phyloP scores from a whole-genome alignment of 2,888 invertebrate species.

The Sericinus montela region DNA sequence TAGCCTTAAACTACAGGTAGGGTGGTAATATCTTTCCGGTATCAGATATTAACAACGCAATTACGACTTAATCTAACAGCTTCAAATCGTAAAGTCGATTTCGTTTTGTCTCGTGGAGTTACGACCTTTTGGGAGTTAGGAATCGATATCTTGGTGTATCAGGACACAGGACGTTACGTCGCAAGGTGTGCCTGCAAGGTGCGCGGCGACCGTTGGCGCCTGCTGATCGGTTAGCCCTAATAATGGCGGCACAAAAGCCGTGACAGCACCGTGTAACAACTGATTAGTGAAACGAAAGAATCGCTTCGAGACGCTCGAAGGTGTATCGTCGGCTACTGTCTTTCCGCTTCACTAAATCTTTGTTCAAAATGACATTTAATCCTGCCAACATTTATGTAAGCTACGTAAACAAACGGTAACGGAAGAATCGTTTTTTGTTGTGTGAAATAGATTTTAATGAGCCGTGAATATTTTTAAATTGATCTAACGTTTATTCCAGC shows the following conservation, averaged over 20 bases:
- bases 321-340: conserved; percentile 14
- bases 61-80: not conserved
- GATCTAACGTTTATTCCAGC: no score
- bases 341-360: conserved; percentile 12
- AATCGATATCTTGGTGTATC: conserved; percentile 68
- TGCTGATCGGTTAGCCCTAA: conserved; percentile 40
- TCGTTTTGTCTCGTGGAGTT: conserved; percentile 17
- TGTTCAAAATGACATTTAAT: not conserved
- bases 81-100: conserved; percentile 16
- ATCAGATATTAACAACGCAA: conserved; percentile 20
- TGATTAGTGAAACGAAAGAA: conserved; percentile 60
- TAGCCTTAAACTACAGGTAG: conserved; percentile 65
- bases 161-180: conserved; percentile 49
- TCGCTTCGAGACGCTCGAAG: conserved; percentile 23
- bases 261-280: conserved; percentile 61
- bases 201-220: conserved; percentile 62
- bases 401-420: no score
- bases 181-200: conserved; percentile 75
- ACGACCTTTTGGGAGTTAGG: conserved; percentile 32
- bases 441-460: no score
- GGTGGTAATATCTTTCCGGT: conserved; percentile 64
- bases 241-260: conserved; percentile 33
- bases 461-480: no score
- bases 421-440: no score
- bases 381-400: no score